A percentile compares a stretch with the other conserved stretches of the same genome.
phyloP scores from a whole-genome alignment of 2,797 vertebrate genomes.

The Enteromius trimaculatus region DNA sequence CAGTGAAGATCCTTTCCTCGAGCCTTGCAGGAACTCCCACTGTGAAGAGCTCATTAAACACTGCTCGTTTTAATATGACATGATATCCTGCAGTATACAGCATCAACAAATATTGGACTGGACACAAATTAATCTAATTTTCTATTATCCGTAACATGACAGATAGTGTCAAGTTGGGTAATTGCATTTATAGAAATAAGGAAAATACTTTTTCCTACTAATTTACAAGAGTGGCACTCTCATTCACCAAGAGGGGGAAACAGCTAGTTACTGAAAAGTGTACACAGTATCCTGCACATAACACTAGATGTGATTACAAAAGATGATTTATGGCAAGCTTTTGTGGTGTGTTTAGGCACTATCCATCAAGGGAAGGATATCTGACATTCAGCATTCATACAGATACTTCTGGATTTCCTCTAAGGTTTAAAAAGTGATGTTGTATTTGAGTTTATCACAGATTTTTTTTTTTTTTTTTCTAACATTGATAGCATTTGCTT shows the following conservation, averaged over 20 bases:
- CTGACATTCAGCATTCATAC: too few relatives aligned
- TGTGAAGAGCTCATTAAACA: constrained; percentile 23
- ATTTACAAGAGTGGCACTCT: constrained; percentile 45
- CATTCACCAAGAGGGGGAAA: constrained; percentile 23
- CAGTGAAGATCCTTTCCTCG: not conserved
- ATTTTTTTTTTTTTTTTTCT: not conserved
- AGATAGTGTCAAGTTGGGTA: constrained; percentile 73
- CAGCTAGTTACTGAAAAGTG: not conserved
- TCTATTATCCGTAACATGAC: constrained; percentile 73
- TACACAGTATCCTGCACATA: not conserved
- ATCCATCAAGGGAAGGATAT: constrained; percentile 6
- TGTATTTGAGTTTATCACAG: not conserved
- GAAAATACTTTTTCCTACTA: constrained; percentile 61
- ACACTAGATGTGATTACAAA: constrained; percentile 29
- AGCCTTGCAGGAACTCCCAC: constrained; percentile 11
- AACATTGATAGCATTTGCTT: not conserved
- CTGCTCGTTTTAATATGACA: constrained; percentile 33
- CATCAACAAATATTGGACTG: constrained; percentile 71
- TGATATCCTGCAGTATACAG: constrained; percentile 32
- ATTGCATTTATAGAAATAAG: constrained; percentile 78
- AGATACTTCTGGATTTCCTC: not conserved
- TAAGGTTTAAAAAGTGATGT: not conserved
- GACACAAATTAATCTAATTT: constrained; percentile 76
- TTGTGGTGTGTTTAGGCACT: not conserved
- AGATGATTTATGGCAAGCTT: constrained; percentile 28